Evolutionary conservation across 2,113 vertebrate species (phyloP).

Genomic region (Prionailurus viverrinus): DNA sequence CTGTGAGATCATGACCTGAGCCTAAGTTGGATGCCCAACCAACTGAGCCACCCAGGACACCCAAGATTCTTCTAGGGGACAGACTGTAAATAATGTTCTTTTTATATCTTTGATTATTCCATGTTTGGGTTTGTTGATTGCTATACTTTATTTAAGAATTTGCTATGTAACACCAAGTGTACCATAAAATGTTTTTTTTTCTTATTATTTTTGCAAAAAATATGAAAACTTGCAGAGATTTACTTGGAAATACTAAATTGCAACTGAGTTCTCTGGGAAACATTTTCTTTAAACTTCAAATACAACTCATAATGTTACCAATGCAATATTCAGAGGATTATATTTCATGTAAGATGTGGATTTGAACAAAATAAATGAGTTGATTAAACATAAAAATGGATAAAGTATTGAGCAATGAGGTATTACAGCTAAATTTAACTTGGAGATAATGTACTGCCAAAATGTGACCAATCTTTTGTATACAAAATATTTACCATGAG

Average conservation of each 20-base stretch:
- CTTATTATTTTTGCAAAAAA: background rate
- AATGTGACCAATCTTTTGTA: background rate
- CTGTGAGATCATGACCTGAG: too few relatives aligned
- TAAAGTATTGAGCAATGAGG: background rate
- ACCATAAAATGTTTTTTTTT: background rate
- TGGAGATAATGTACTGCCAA: background rate
- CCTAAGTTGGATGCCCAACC: too few relatives aligned
- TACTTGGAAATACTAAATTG: constrained; percentile 30
- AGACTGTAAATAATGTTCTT: background rate
- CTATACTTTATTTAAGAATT: constrained; percentile 1
- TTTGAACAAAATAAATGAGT: constrained; percentile 12
- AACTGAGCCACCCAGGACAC: too few relatives aligned
- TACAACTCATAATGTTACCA: background rate
- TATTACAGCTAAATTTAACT: constrained; percentile 15
- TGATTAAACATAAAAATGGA: background rate
- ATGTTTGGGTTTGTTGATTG: background rate
- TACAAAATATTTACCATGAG: background rate
- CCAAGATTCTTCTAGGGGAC: background rate
- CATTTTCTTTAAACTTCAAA: constrained; percentile 21
- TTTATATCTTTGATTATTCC: constrained; percentile 25
- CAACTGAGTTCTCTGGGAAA: background rate
- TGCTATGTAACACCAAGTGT: background rate
- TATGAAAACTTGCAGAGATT: background rate
- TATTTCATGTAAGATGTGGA: background rate
- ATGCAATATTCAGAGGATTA: background rate